A percentile compares a stretch with the other conserved stretches of the same genome.
Evolutionary conservation across 2,888 invertebrate genomes (phyloP).

Genomic region (Microctonus brassicae): DNA sequence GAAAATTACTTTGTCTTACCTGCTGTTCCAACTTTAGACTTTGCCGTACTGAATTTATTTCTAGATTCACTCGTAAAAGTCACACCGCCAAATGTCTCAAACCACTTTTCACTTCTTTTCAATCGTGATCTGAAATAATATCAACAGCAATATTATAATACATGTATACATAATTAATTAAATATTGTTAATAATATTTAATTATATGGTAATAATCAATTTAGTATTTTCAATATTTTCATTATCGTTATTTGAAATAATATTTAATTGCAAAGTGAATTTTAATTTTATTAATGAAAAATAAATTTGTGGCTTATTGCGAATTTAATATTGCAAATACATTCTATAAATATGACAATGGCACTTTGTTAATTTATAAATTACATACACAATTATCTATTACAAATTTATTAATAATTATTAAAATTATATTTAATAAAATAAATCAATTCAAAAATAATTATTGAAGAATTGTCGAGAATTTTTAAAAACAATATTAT

Average conservation of each 20-base stretch:
- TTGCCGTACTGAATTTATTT: conserved; percentile 55
- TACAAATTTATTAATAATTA: background rate
- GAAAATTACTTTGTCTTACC: conserved; percentile 49
- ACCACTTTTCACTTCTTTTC: conserved; percentile 56
- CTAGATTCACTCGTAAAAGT: conserved; percentile 47
- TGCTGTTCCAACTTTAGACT: conserved; percentile 54
- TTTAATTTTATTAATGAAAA: background rate
- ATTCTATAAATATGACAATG: background rate
- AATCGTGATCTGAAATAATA: conserved; percentile 54
- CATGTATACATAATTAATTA: background rate
- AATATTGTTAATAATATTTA: background rate
- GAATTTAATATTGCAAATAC: too few species aligned
- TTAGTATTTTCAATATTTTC: too few species aligned
- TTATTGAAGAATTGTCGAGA: too few species aligned
- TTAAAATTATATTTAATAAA: background rate
- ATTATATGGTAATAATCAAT: too few species aligned
- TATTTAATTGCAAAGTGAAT: background rate
- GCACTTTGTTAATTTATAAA: background rate
- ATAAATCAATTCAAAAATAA: too few species aligned
- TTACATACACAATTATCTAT: background rate
- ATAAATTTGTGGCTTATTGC: background rate
- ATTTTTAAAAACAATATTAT: too few species aligned
- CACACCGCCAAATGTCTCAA: conserved; percentile 52
- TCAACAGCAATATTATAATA: background rate
- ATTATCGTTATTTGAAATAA: too few species aligned